These are phyloP conservation scores for Phylloscopus collybita DNA, from an alignment of 2,797 vertebrate species.

Conservation along the genomic window DNA sequence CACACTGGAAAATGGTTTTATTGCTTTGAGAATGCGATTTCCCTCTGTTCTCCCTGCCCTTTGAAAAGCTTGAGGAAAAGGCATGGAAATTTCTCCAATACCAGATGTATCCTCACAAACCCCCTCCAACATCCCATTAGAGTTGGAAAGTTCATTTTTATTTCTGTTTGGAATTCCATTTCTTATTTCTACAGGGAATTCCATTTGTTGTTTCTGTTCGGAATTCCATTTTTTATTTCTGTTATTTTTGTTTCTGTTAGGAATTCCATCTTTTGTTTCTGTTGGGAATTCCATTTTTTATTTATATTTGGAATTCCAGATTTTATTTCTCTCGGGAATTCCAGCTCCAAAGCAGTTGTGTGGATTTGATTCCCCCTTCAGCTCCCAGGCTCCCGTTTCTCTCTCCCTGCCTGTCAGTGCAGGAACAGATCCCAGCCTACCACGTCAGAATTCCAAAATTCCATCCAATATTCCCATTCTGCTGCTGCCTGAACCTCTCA, in stretches of 20 bases:
- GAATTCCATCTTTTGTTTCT: not conserved
- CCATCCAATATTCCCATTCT: not conserved
- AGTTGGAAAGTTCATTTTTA: not conserved
- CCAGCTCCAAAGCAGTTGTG: not conserved
- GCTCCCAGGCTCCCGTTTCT: slow-evolving; percentile 14
- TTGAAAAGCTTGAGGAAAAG: not conserved
- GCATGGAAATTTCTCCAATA: not conserved
- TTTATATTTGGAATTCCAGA: not conserved
- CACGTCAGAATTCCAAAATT: not conserved
- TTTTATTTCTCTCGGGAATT: not conserved
- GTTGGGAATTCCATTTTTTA: not conserved
- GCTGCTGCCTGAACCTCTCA: not conserved
- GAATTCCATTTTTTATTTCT: not conserved
- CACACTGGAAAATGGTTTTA: rapidly evolving
- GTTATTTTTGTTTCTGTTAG: not conserved
- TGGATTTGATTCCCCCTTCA: not conserved
- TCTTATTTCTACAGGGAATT: not conserved
- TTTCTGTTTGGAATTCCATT: not conserved
- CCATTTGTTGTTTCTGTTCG: not conserved
- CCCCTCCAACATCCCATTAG: too few species aligned
- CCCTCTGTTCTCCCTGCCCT: not conserved
- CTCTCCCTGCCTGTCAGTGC: not conserved
- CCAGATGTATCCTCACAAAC: not conserved
- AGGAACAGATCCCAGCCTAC: not conserved
- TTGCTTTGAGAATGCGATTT: not conserved